phyloP scores from a whole-genome alignment of 2,797 vertebrate species.

The Arnoldichthys spilopterus region DNA sequence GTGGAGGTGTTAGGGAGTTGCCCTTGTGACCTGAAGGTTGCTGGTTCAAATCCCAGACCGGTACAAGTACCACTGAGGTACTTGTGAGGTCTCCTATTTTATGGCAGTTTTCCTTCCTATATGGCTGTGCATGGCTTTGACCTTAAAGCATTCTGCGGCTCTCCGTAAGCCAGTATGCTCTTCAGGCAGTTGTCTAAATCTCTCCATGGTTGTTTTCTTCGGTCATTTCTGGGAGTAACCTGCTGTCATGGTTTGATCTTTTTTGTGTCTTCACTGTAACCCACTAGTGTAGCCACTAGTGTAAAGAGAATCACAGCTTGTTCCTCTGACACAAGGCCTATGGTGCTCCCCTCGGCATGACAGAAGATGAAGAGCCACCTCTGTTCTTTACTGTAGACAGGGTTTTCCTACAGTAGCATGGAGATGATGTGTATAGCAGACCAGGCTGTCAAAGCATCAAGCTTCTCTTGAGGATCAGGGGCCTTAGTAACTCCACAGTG shows the following conservation, averaged over 20 bases:
- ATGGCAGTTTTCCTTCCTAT: not conserved
- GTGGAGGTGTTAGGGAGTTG: too few species aligned
- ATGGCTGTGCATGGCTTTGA: not conserved
- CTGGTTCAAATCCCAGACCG: too few species aligned
- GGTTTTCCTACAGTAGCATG: slow-evolving; percentile 1
- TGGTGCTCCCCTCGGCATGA: not conserved
- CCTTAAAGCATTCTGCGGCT: not conserved
- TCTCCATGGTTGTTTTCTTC: slow-evolving; percentile 19
- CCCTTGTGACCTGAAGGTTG: too few species aligned
- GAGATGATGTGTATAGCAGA: slow-evolving; percentile 39
- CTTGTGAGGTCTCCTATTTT: too few species aligned
- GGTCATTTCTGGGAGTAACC: not conserved
- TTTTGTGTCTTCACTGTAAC: slow-evolving; percentile 8
- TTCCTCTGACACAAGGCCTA: slow-evolving; percentile 1
- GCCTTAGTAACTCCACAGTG: not conserved
- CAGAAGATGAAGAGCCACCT: not conserved
- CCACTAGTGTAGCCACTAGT: not conserved
- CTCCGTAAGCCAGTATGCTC: slow-evolving; percentile 2
- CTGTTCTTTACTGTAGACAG: slow-evolving; percentile 13
- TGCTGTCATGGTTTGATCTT: slow-evolving; percentile 16
- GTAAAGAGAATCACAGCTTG: slow-evolving; percentile 11
- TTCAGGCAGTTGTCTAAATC: slow-evolving; percentile 9
- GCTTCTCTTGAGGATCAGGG: slow-evolving; percentile 14
- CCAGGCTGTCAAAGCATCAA: slow-evolving; percentile 13
- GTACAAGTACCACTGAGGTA: too few species aligned